Base-by-base conservation (phyloP, 2,888 invertebrate genomes). In the Hypomecis atomaria region DNA sequence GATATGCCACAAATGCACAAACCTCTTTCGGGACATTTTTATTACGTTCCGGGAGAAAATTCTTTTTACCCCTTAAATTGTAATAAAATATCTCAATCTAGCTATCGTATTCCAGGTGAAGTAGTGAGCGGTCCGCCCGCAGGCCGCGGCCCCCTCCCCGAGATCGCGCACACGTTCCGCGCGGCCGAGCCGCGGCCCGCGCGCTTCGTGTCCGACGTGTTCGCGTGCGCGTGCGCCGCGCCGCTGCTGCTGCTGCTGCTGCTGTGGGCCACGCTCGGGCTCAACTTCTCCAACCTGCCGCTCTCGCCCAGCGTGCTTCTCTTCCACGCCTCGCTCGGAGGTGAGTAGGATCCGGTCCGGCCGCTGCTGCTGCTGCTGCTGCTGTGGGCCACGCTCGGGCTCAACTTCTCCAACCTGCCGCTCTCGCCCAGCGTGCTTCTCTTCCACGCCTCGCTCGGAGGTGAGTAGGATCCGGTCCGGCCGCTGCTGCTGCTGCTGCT, bases 151-250 rank as follows among this genome's bases (percentile, higher is more conserved):
- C 83, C 94, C 4, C 93, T 94, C 70, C 92, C 95, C 0, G 94
- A 95, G 90, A 94, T 96, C 72, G 79, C 90, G 69, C 99, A 99
- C 92, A 88, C 95, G 91, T 99, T 99, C 95, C 96, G 99, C 49
- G 94, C 95, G 80, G 96, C 99, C 0, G 99, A 99, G 86, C 96
- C 97, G 77, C 95, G 99, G 52, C 99, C 99, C 59, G 94, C 99
- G 42, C 95, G 95, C 44, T 84, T 95, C 48, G 96, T 99, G 59
- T 99, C 99, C 0, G 96, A 98, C 87, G 94, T 98, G 67, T 99
- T 99, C 93, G 98, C 98, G 57, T 95, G 94, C 40, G 93, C 98
- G 8, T 96, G 96, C 74, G 94, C 96, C 6, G 95, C 97, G 40
- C 98, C 99, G 37, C 94, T 99, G 68, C 90, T 98, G 59, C 84